These are phyloP conservation scores for Meriones unguiculatus DNA, from an alignment of 2,113 vertebrate species.

Conservation along the genomic window DNA sequence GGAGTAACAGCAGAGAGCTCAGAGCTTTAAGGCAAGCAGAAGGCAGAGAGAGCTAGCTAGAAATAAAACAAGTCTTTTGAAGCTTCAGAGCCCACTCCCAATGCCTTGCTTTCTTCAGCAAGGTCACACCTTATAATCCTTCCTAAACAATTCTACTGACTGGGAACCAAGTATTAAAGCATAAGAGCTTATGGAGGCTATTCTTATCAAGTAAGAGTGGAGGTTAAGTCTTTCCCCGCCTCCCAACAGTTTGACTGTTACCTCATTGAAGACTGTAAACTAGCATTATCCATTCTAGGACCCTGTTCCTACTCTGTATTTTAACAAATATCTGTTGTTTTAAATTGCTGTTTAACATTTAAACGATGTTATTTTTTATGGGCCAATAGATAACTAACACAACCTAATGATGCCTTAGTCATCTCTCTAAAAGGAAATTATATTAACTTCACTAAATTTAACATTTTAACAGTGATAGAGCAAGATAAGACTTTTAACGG, in stretches of 20 bases:
- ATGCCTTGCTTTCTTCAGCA: not conserved
- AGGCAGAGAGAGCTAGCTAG: not conserved
- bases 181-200: not conserved
- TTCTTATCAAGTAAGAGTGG: not conserved
- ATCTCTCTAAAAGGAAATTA: not conserved
- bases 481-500: not conserved
- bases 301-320: not conserved
- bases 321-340: not conserved
- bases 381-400: not conserved
- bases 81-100: not conserved
- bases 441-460: constrained; percentile 44
- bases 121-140: not conserved
- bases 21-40: not conserved
- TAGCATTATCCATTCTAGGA: not conserved
- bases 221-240: not conserved
- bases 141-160: not conserved
- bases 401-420: not conserved
- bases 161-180: no score
- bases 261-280: not conserved
- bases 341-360: not conserved
- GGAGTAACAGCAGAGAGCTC: not conserved
- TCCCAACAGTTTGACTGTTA: not conserved
- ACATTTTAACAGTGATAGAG: constrained; percentile 15
- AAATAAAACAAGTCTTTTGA: not conserved
- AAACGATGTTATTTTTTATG: not conserved